Base-by-base conservation (phyloP, 2,113 vertebrate genomes). In the Rafetus swinhoei region DNA sequence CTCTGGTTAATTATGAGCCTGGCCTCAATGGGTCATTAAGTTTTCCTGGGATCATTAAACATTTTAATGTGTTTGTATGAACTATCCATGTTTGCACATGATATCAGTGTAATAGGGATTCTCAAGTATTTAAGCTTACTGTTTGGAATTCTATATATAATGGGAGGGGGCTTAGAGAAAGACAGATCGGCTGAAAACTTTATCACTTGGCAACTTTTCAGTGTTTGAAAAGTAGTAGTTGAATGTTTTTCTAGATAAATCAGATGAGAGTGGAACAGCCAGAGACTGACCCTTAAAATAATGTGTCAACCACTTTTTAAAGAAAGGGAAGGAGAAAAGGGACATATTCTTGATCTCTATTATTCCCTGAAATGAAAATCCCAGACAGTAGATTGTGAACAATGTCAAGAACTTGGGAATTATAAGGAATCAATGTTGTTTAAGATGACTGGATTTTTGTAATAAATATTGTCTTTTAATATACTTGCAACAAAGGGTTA, bases 61-160 rank as follows among this genome's bases (percentile, higher is more conserved):
- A 95, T 95, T 95, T 96, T 93, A 90, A 87, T 95, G 84, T 93
- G 54, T 96, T 96, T 96, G 81, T 94, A 77, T 93, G n/a, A 74
- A 83, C 77, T 92, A 90, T 55, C 79, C 54, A 22, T 94, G 74
- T 94, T 95, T 91, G 84, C 95, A 83, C 84, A 72, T 94, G 88
- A 84, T 77, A 77, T 81, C 86, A 80, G 76, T 69, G 83, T 24
- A 92, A 86, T 92, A 74, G 79, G 95, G 29, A 2, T 60, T 90
- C 53, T 39, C 2, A 55, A 53, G 65, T 24, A 45, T 32, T 89
- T 29, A 29, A 85, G 5, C 1, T 65, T 87, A 86, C 59, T 87
- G 3, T 3, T 2, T 81, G 12, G 86, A 83, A 76, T 94, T 88
- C 81, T 90, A 29, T 10, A 91, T 21, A 82, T 79, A 84, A 79